Conservation (phyloP, 2,797 vertebrate genomes). For the Ibycter americanus region DNA sequence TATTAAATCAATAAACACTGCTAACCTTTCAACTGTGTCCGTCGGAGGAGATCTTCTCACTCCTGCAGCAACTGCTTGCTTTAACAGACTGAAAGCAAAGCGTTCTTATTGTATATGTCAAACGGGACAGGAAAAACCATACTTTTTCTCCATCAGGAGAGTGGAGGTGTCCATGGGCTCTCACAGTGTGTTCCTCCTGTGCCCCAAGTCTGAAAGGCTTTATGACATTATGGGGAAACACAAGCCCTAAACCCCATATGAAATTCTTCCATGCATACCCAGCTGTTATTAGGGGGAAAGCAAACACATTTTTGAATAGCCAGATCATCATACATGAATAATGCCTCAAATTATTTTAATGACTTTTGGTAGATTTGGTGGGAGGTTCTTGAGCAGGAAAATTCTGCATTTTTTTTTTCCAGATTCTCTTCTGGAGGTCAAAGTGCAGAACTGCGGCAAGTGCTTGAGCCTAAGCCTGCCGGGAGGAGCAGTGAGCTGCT, state of each 20-base stretch:
- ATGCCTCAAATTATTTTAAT: neutral
- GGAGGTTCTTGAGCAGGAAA: neutral
- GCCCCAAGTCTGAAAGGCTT: neutral
- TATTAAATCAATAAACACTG: slow-evolving; percentile 69
- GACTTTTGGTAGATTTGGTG: neutral
- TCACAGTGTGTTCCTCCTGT: neutral
- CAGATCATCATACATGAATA: neutral
- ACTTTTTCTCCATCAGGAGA: neutral
- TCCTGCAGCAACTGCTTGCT: neutral
- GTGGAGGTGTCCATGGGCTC: neutral
- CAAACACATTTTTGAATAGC: neutral
- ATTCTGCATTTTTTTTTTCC: neutral
- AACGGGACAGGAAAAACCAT: neutral
- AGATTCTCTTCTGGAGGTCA: neutral
- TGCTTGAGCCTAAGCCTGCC: neutral
- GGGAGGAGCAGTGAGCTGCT: neutral
- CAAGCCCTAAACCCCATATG: neutral
- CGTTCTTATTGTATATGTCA: slow-evolving; percentile 7
- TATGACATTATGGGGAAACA: neutral
- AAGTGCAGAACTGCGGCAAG: neutral
- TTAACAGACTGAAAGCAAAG: neutral
- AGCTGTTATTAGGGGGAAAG: neutral
- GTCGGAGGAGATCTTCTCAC: slow-evolving; percentile 23
- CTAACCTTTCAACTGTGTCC: slow-evolving; percentile 56
- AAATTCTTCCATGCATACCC: neutral